A percentile compares a stretch with the other conserved stretches of the same genome.
Conservation (phyloP, 2,113 vertebrate species). For the Empidonax traillii region DNA sequence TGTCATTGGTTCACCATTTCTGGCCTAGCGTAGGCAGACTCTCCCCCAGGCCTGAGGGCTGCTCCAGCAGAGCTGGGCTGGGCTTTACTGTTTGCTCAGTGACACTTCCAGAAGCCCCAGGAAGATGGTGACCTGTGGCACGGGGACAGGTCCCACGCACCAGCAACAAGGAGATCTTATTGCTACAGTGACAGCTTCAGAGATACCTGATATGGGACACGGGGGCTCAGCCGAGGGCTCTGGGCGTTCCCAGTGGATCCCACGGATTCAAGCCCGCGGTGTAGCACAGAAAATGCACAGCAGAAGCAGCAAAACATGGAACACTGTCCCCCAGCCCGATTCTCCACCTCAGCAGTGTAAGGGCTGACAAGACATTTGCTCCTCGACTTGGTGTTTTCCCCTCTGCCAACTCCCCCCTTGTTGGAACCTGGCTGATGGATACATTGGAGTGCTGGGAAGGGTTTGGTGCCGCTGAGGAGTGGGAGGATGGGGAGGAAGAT, state of each 20-base stretch:
- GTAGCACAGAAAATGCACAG: not conserved
- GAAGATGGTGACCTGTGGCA: not conserved
- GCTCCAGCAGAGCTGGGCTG: not conserved
- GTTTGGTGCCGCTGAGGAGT: not conserved
- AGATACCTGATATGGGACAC: not conserved
- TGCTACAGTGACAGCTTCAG: not conserved
- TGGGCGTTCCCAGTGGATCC: not conserved
- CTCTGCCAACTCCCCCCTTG: not conserved
- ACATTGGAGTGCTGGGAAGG: not conserved
- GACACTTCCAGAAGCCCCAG: not conserved
- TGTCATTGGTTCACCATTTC: slow-evolving; percentile 78
- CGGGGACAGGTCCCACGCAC: not conserved
- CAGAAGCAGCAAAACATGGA: not conserved
- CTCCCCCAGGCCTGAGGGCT: not conserved
- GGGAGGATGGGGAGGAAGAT: not conserved
- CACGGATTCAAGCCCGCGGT: accelerated
- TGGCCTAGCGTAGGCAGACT: slow-evolving; percentile 69
- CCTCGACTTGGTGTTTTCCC: not conserved
- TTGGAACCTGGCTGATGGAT: accelerated
- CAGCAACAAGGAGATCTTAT: not conserved
- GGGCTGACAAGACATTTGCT: not conserved
- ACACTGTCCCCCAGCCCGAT: accelerated
- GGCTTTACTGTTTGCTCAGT: not conserved
- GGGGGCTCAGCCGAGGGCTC: accelerated
- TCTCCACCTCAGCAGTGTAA: not conserved